Evolutionary conservation across 2,888 invertebrate species (phyloP).

Genomic region (Hypomecis atomaria): DNA sequence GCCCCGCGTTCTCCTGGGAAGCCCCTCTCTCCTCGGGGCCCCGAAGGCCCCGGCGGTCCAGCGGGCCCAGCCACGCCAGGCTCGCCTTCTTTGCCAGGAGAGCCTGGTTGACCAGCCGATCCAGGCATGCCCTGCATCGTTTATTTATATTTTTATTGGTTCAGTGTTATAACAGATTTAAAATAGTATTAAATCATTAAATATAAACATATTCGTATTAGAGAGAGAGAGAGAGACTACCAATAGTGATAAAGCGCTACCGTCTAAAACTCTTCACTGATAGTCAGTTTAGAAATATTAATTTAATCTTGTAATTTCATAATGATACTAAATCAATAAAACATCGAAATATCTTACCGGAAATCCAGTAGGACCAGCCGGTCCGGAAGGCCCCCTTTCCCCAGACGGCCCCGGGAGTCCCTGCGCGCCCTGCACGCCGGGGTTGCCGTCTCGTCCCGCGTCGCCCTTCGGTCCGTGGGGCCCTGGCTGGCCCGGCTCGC

Average conservation of each 20-base stretch:
- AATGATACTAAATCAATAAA: not conserved
- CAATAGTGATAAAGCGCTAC: too few relatives aligned
- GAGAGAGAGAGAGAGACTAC: too few relatives aligned
- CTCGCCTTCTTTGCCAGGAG: conserved; percentile 93
- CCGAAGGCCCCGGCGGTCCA: conserved; percentile 85
- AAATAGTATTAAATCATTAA: too few relatives aligned
- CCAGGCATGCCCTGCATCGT: conserved; percentile 88
- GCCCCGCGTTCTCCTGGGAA: conserved; percentile 91
- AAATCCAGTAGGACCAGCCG: conserved; percentile 91
- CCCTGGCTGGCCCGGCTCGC: conserved; percentile 90
- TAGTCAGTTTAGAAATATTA: too few relatives aligned
- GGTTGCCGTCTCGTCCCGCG: conserved; percentile 90
- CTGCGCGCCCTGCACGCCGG: conserved; percentile 90
- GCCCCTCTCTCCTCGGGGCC: conserved; percentile 87
- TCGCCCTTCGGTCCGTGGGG: conserved; percentile 91
- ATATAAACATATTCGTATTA: too few relatives aligned
- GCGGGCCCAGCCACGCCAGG: conserved; percentile 88
- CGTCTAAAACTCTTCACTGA: too few relatives aligned
- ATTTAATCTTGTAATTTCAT: too few relatives aligned
- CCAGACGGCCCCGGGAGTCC: conserved; percentile 90
- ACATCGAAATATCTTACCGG: conserved; percentile 80
- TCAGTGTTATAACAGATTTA: not conserved
- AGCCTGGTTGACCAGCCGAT: conserved; percentile 88
- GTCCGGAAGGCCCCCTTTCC: conserved; percentile 90
- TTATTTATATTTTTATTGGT: not conserved